These are phyloP conservation scores for Polydesmus complanatus DNA, from an alignment of 2,888 invertebrate genomes.

Conservation along the genomic window DNA sequence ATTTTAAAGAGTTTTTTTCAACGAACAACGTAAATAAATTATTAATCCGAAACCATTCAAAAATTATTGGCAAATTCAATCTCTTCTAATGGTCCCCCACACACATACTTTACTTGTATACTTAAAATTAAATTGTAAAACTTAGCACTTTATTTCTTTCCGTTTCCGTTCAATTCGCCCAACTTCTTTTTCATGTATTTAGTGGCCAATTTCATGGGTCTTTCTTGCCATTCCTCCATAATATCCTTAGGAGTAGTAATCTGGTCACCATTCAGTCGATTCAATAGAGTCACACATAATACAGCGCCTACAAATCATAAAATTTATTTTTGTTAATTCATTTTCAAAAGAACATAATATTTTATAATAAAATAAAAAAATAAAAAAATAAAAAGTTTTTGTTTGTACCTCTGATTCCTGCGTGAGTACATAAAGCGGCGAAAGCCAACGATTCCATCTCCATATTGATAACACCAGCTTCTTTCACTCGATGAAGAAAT, in stretches of 20 bases:
- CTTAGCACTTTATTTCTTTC: no score
- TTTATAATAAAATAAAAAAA: neutral
- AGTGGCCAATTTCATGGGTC: constrained; percentile 71
- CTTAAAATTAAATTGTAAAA: no score
- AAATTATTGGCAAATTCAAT: no score
- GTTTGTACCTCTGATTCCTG: constrained; percentile 68
- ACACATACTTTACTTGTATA: neutral
- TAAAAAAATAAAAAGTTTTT: neutral
- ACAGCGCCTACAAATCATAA: constrained; percentile 56
- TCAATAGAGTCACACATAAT: constrained; percentile 79
- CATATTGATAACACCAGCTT: constrained; percentile 77
- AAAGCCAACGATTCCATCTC: constrained; percentile 95
- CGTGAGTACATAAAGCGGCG: constrained; percentile 83
- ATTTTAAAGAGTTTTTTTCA: no score
- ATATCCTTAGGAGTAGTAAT: constrained; percentile 76
- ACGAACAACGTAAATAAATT: no score
- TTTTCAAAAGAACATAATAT: neutral
- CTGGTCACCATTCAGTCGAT: constrained; percentile 84
- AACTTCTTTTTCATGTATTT: constrained; percentile 69
- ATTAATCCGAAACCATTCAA: no score
- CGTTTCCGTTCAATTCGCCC: constrained; percentile 25
- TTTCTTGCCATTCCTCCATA: constrained; percentile 74
- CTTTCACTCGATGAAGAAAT: constrained; percentile 55
- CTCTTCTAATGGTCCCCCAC: neutral
- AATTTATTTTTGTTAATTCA: neutral